Base-by-base conservation (phyloP, 2,888 invertebrate genomes). In the Acronicta psi region DNA sequence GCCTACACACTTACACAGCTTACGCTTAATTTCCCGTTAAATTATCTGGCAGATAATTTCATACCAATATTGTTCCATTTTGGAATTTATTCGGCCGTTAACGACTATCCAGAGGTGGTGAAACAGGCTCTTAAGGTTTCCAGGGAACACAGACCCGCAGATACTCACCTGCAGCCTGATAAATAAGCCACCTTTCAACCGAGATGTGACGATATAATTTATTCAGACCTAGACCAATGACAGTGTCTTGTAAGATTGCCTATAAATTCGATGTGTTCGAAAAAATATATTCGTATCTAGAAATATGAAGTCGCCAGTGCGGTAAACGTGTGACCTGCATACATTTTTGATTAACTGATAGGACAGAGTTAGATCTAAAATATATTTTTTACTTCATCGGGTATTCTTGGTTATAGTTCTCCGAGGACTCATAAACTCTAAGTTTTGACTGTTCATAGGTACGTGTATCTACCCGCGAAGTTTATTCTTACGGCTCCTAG, bases 291-390 rank as follows among this genome's bases (percentile, higher is more conserved):
- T 62, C 44, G 37, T 34, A 38, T 59, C 41, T 52, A 55, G 40
- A 4, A 64, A 57, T 45, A 63, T 49, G 29, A 45, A 42, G 36
- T 10, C 36, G 52, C 40, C 58, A 41, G 50, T 34, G 42, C 8
- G 37, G 18, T 20, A 44, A 25, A 18, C 31, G 43, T 58, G 47
- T 44, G 51, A 63, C 67, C 58, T 54, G 53, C 44, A 67, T 67
- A 60, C 56, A 63, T 73, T 45, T 73, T 71, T 60, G 37, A 73
- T 73, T 62, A 53, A 59, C 59, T 51, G 50, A 51, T 60, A 56
- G 47, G 10, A 67, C 59, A 41, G 29, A 46, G 53, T 47, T 59
- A 74, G 67, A 55, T 59, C 44, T 34, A 40, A 45, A 51, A 49
- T 16, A 57, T 34, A 43, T 65, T 59, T 70, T 55, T 62, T 25